Evolutionary conservation across 2,888 invertebrate species (phyloP).

Genomic region (Netelia inedita): DNA sequence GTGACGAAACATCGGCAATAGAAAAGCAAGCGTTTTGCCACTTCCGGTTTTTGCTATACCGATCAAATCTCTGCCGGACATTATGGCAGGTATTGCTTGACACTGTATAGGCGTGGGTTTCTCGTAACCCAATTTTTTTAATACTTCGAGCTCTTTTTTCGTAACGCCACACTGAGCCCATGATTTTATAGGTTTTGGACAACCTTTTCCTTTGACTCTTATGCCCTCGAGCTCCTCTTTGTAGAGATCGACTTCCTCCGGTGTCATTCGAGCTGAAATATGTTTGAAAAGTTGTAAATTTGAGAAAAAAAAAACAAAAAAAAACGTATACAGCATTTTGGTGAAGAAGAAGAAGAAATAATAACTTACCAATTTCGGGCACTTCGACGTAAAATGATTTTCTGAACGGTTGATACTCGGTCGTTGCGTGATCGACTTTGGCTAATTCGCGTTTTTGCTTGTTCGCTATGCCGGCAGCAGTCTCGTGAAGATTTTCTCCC

Average conservation of each 20-base stretch:
- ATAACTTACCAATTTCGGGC: slow-evolving; percentile 91
- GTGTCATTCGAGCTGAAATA: slow-evolving; percentile 91
- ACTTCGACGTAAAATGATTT: slow-evolving; percentile 99
- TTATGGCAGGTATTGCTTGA: slow-evolving; percentile 98
- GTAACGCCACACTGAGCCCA: slow-evolving; percentile 99
- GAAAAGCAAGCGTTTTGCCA: slow-evolving; percentile 99
- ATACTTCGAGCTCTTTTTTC: slow-evolving; percentile 96
- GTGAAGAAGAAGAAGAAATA: background rate
- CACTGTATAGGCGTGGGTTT: slow-evolving; percentile 99
- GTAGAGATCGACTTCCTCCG: slow-evolving; percentile 94
- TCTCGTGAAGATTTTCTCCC: slow-evolving; percentile 96
- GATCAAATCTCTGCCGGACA: slow-evolving; percentile 98
- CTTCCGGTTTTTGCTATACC: slow-evolving; percentile 99
- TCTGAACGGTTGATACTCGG: slow-evolving; percentile 95
- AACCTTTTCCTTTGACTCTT: slow-evolving; percentile 97
- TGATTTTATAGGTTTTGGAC: slow-evolving; percentile 97
- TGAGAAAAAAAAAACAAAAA: no score
- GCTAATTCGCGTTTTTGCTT: slow-evolving; percentile 97
- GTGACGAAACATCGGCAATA: slow-evolving; percentile 98
- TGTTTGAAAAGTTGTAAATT: slow-evolving; percentile 10
- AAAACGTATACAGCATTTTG: slow-evolving; percentile 2
- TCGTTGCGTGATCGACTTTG: slow-evolving; percentile 95
- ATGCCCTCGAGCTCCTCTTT: slow-evolving; percentile 97
- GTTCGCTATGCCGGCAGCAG: slow-evolving; percentile 94
- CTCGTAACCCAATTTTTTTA: slow-evolving; percentile 96